Conservation (phyloP, 2,113 vertebrate genomes). For the Corythornis cristatus region DNA sequence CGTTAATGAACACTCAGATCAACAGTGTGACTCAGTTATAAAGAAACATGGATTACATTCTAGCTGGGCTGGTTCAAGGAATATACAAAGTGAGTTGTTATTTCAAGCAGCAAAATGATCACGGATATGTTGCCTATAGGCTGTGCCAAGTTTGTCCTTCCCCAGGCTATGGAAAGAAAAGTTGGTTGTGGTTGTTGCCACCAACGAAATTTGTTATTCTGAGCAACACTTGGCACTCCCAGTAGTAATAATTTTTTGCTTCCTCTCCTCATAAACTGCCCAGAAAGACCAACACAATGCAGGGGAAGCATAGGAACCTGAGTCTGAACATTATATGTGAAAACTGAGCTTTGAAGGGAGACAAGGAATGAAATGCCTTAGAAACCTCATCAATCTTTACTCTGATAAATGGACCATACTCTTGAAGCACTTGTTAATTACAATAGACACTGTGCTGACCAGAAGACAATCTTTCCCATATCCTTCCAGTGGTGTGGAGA, state of each 20-base stretch:
- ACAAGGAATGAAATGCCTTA: no score
- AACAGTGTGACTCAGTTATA: not conserved
- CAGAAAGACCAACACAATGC: not conserved
- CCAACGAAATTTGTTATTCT: not conserved
- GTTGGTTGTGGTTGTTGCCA: not conserved
- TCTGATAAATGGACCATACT: no score
- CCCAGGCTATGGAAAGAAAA: not conserved
- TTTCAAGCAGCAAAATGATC: not conserved
- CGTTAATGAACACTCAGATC: not conserved
- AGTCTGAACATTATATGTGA: fast-evolving
- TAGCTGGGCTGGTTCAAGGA: not conserved
- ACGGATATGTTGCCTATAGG: not conserved
- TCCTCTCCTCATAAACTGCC: not conserved
- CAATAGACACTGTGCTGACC: no score
- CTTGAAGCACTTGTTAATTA: no score
- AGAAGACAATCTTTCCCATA: no score
- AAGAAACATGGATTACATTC: not conserved
- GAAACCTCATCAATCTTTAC: no score
- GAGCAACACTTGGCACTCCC: not conserved
- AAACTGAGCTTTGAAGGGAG: not conserved
- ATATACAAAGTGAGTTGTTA: not conserved
- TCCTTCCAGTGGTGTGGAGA: no score
- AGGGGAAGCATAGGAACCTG: not conserved
- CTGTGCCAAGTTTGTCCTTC: not conserved
- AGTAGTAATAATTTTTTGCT: not conserved